Base-by-base conservation (phyloP, 2,113 vertebrate species). In the Alligator sinensis region DNA sequence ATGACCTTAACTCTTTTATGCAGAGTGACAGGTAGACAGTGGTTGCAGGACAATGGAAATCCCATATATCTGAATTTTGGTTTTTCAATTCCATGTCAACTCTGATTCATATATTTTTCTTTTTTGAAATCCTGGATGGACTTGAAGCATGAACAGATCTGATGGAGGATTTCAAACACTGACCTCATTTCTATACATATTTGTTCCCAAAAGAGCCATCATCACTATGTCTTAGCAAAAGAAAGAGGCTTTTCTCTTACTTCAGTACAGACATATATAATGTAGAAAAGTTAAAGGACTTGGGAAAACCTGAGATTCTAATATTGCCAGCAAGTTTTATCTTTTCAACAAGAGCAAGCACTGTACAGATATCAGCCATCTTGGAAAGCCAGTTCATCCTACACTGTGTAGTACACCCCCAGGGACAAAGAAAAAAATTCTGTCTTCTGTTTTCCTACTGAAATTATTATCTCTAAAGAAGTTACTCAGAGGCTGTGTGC, bases 261-360 rank as follows among this genome's bases (percentile, higher is more conserved):
- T 81, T 66, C 57, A 76, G 24, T 86, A 76, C 59, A 57, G 64
- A 68, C 77, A 81, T 81, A 61, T 81, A 91, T 81, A 81, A 63
- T 54, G 75, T 86, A 77, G 34, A 72, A 54, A 57, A 76, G 77
- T 81, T 85, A 81, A 91, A 90, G 77, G 82, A 19, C 77, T 80
- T 64, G 76, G 61, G 76, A 55, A 75, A 86, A 25, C 66, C 80
- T 9, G 54, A 76, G 61, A 61, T 91, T 91, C 72, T 86, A 64
- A 86, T 24, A 30, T 27, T 81, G 70, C 80, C 83, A 91, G 89
- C 83, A 91, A 64, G 75, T 77, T 81, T 81, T 81, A 81, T 86
- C 70, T 86, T 62, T 86, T 55, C 30, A 62, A 34, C 77, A 81
- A 72, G 85, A n/a, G 25, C 59, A 34, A 77, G 81, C 77, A 54